Base-by-base conservation (phyloP, 1,140 invertebrate genomes). In the Bicyclus anynana region DNA sequence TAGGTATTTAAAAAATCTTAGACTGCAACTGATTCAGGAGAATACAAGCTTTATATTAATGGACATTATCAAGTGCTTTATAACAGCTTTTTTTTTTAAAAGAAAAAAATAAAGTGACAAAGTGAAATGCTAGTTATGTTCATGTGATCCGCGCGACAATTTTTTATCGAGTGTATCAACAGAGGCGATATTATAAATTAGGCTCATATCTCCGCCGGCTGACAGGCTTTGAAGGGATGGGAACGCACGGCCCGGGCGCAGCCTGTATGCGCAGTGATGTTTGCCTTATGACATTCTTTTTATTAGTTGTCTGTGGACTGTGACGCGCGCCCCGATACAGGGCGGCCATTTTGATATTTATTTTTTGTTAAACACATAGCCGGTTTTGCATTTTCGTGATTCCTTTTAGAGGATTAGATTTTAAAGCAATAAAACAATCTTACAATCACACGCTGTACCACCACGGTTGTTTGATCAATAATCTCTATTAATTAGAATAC, bases 161-260 rank as follows among this genome's bases (percentile, higher is more conserved):
- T 71, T 71, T 69, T 71, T 71, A 71, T 71, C 65, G 54, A 50
- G 49, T 38, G 69, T 65, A 63, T 68, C 56, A 67, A 69, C 53
- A 56, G 59, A 67, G 54, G 55, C 48, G 57, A 61, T 66, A 62
- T 71, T 69, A 74, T 71, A 72, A 74, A 74, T 69, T 62, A 59
- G 63, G 59, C 56, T 62, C 64, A 69, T 73, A 71, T 74, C 68
- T 68, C 62, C 29, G 51, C 59, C 53, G 50, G 64, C 50, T 73
- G 71, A 73, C 62, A 68, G 63, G 55, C 65, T 68, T 68, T 68
- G 71, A 68, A 68, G 59, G 63, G 65, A 59, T 69, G 68, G 68
- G 71, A 69, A 74, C 57, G 56, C 21, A 17, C 50, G 53, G 47
- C 40, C n/a, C 9, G 29, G 29, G 3, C n/a, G 29, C n/a, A 33